Conservation (phyloP, 2,113 vertebrate genomes). For the Anarhynchus alexandrinus region DNA sequence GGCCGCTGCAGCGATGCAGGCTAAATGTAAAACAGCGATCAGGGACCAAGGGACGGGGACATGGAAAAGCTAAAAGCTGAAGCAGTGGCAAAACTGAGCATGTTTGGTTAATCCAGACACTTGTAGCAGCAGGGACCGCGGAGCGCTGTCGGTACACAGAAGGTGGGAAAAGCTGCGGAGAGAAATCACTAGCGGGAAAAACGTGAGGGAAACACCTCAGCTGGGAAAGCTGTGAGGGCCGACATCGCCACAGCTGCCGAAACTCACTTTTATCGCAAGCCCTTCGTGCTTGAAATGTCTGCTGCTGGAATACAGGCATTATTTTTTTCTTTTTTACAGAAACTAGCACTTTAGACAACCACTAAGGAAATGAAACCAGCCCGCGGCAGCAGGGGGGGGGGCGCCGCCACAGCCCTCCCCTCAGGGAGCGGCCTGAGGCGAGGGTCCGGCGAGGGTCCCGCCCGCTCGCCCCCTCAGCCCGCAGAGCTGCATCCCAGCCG, state of each 20-base stretch:
- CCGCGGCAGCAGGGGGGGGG: not conserved
- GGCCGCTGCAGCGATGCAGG: accelerated
- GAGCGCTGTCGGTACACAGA: accelerated
- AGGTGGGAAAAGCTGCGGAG: not conserved
- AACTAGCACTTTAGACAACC: not conserved
- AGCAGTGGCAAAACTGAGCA: accelerated
- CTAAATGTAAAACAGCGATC: not conserved
- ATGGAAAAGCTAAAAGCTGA: not conserved
- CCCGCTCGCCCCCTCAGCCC: not conserved
- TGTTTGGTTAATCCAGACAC: accelerated
- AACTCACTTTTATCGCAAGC: accelerated
- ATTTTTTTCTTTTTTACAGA: not conserved
- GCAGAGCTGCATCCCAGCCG: not conserved
- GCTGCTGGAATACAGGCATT: not conserved
- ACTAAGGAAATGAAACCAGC: not conserved
- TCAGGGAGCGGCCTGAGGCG: not conserved
- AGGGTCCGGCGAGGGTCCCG: not conserved
- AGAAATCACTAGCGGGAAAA: no score
- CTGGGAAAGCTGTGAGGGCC: not conserved
- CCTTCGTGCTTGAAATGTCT: not conserved
- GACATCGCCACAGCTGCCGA: not conserved
- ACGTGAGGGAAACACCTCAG: not conserved
- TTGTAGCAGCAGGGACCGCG: no score
- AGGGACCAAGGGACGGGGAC: accelerated
- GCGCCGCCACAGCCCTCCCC: not conserved